phyloP scores from a whole-genome alignment of 2,888 invertebrate genomes.

The Quadriops clusia region DNA sequence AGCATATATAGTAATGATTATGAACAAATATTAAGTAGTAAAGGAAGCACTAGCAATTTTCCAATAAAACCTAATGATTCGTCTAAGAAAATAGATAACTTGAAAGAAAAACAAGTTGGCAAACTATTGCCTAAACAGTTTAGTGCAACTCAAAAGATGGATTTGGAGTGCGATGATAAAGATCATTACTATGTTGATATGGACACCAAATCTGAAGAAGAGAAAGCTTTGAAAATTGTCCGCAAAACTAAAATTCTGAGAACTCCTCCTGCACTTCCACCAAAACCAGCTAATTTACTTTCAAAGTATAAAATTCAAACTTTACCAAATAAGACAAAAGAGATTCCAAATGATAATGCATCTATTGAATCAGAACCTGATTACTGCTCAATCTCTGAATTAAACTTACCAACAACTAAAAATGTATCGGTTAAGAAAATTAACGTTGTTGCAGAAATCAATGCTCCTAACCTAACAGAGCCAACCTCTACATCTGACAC shows the following conservation, averaged over 20 bases:
- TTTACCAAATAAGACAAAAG: slow-evolving; percentile 22
- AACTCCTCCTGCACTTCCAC: slow-evolving; percentile 63
- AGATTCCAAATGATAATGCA: slow-evolving; percentile 11
- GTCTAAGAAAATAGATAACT: slow-evolving; percentile 16
- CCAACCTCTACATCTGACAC: slow-evolving; percentile 23
- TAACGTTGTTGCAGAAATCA: slow-evolving; percentile 31
- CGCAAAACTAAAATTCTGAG: slow-evolving; percentile 44
- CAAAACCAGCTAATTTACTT: slow-evolving; percentile 63
- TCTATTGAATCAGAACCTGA: slow-evolving; percentile 48
- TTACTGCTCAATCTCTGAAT: slow-evolving; percentile 67
- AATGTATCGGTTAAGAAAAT: slow-evolving; percentile 26
- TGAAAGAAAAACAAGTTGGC: slow-evolving; percentile 20
- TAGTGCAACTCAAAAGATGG: slow-evolving; percentile 42
- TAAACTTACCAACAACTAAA: slow-evolving; percentile 41
- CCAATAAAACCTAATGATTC: slow-evolving; percentile 6
- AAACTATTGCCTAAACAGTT: slow-evolving; percentile 43
- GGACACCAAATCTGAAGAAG: slow-evolving; percentile 37
- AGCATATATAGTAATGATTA: slow-evolving; percentile 67
- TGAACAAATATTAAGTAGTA: slow-evolving; percentile 51
- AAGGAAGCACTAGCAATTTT: slow-evolving; percentile 34
- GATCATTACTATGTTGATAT: slow-evolving; percentile 56
- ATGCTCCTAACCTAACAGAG: slow-evolving; percentile 24
- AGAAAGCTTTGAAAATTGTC: slow-evolving; percentile 23
- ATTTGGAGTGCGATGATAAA: slow-evolving; percentile 38
- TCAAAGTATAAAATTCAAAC: slow-evolving; percentile 51